Base-by-base conservation (phyloP, 2,888 invertebrate species). In the Aphidius colemani region DNA sequence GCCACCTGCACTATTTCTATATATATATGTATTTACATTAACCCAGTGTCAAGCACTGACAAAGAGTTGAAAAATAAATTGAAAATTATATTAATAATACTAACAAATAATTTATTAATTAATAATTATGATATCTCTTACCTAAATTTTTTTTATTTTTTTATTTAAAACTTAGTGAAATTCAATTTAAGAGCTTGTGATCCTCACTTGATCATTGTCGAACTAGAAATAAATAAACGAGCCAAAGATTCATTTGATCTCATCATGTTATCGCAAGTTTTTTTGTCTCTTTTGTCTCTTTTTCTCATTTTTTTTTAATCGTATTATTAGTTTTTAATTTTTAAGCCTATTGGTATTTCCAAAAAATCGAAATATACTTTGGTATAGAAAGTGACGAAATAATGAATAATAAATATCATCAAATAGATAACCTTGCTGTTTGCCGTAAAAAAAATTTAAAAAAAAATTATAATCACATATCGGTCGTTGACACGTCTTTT, bases 401-500 rank as follows among this genome's bases (percentile, higher is more conserved):
- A 56, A 56, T 18, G 41, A 55, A 40, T 30, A 39, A 46, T 39
- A 40, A 39, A 57, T 46, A 11, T 11, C 48, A 13, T 2, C 7
- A 41, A 46, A 10, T 39, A 18, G 57, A 57, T 57, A 57, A 57
- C 57, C 57, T 46, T 46, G 7, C 18, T 46, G 40, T 46, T 57
- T 57, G 39, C 57, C 57, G 18, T 18, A 57, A 45, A 8, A 13
- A 13, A 13, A 13, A 13, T 1, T 39, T 9, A 48, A 57, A 45
- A 30, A 18, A 2, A 30, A 30, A 30, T 11, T 13, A 57, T 57
- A 46, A 61, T 61, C 53, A 61, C 53, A 18, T 46, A 61, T 61
- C 61, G 61, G 61, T 61, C 61, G 55, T 61, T 61, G 61, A 53
- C 30, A 30, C 53, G 49, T 61, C 53, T 53, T 61, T 53, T 46